These are phyloP conservation scores for Remorina albescens DNA, from an alignment of 2,797 vertebrate genomes.

Conservation along the genomic window DNA sequence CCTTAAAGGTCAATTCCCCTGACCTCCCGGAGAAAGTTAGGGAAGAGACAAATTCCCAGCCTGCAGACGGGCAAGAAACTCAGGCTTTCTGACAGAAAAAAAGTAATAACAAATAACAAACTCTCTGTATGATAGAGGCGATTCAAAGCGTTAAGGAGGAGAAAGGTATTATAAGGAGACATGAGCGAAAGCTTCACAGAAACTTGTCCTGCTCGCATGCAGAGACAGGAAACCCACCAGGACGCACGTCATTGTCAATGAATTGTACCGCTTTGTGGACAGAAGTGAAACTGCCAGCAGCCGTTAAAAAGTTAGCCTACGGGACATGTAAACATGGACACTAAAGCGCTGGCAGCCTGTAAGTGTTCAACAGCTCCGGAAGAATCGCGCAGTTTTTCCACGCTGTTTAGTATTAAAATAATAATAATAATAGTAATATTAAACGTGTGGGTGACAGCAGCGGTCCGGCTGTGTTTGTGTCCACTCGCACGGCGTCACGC, in stretches of 20 bases:
- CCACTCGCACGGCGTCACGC: constrained; percentile 31
- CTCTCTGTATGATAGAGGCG: neutral
- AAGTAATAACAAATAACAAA: neutral
- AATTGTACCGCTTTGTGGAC: constrained; percentile 92
- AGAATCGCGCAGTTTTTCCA: constrained; percentile 1
- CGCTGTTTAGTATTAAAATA: no score
- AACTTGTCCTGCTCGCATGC: constrained; percentile 54
- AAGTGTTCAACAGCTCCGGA: neutral
- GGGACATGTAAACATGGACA: constrained; percentile 64
- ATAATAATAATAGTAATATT: no score
- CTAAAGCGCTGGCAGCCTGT: constrained; percentile 16
- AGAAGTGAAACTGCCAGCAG: constrained; percentile 76
- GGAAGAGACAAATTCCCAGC: constrained; percentile 88
- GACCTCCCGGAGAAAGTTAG: constrained; percentile 92
- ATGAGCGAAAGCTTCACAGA: constrained; percentile 43
- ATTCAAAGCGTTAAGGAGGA: neutral
- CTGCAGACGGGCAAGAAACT: constrained; percentile 49
- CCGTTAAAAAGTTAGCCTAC: constrained; percentile 68
- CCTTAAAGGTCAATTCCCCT: constrained; percentile 95
- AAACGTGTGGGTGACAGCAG: constrained; percentile 21
- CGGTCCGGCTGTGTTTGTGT: constrained; percentile 21
- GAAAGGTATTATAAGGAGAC: constrained; percentile 29
- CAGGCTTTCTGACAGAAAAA: neutral
- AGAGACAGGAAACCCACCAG: constrained; percentile 37
- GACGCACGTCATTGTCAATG: constrained; percentile 73